Base-by-base conservation (phyloP, 1,140 invertebrate genomes). In the Cardiocondyla obscurior region DNA sequence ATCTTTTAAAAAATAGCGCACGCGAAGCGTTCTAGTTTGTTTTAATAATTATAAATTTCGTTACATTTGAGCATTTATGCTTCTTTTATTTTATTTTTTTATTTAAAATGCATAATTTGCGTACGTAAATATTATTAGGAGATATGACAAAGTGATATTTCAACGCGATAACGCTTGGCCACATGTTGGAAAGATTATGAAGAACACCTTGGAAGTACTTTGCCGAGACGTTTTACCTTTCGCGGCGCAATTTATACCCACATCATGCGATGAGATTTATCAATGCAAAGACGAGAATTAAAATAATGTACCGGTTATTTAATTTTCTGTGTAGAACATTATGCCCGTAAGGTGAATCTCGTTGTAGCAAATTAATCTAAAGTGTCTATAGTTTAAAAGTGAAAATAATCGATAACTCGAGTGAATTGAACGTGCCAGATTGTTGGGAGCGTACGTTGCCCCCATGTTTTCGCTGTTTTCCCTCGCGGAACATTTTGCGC, bases 381-480 rank as follows among this genome's bases (percentile, higher is more conserved):
- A 19, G 8, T 30, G 65, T 72, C 14, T 57, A 19, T 19, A n/a
- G n/a, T n/a, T n/a, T n/a, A 65, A 77, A 76, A 76, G 36, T 51
- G n/a, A 6, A 36, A 57, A 16, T 6, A 1, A 46, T 62, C 28
- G n/a, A 10, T 44, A 28, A 53, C 1, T 55, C 36, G 22, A 25
- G 19, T 14, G 39, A 62, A 19, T 62, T n/a, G 33, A 25, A 28
- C 39, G 39, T 28, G 49, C 10, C 49, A 42, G 70, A 73, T 46
- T 72, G 51, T 85, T 83, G 72, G 28, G 60, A 85, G 77, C 88
- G 90, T 88, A 82, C 92, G 88, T 92, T 92, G 89, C 89, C 87
- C 90, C 70, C 90, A 88, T 91, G 87, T 89, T 89, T 90, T 89
- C 86, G 88, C 89, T 85, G 82, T 88, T 91, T 90, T 90, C 87